phyloP scores from a whole-genome alignment of 2,113 vertebrate species.

The Halcyon malimbica region DNA sequence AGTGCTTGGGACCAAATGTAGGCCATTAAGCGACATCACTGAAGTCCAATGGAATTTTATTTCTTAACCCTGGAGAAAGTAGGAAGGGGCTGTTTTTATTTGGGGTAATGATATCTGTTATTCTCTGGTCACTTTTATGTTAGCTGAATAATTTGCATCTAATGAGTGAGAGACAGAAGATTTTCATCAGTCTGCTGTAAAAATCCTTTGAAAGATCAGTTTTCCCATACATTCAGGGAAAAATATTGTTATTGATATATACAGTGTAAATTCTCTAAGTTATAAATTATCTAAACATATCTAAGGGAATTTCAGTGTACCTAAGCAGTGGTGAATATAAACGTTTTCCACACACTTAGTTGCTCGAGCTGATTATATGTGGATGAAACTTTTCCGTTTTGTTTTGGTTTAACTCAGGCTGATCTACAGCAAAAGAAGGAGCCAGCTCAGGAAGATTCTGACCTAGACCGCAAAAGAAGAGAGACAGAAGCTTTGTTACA shows the following conservation, averaged over 20 bases:
- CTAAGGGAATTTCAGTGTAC: neutral
- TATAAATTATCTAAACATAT: neutral
- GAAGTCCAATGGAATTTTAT: neutral
- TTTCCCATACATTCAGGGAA: neutral
- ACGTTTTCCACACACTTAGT: neutral
- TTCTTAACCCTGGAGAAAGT: neutral
- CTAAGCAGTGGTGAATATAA: neutral
- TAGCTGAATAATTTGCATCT: neutral
- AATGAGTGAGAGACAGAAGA: neutral
- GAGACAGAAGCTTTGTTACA: constrained; percentile 96
- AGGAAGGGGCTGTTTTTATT: neutral
- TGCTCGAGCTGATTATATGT: neutral
- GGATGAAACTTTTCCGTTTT: neutral
- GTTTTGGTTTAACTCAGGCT: constrained; percentile 45
- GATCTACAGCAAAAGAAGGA: constrained; percentile 94
- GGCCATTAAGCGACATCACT: neutral
- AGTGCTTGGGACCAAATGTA: neutral
- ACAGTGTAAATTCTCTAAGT: neutral
- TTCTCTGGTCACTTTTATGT: neutral
- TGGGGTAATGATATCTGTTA: neutral
- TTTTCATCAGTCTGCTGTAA: neutral
- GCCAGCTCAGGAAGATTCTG: constrained; percentile 87
- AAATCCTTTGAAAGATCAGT: neutral
- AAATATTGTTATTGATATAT: neutral
- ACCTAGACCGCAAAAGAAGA: constrained; percentile 93